Evolutionary conservation across 2,888 invertebrate species (phyloP), one percentile per base, ranked within the genome.

Genomic region (Yponomeuta plumbellus): DNA sequence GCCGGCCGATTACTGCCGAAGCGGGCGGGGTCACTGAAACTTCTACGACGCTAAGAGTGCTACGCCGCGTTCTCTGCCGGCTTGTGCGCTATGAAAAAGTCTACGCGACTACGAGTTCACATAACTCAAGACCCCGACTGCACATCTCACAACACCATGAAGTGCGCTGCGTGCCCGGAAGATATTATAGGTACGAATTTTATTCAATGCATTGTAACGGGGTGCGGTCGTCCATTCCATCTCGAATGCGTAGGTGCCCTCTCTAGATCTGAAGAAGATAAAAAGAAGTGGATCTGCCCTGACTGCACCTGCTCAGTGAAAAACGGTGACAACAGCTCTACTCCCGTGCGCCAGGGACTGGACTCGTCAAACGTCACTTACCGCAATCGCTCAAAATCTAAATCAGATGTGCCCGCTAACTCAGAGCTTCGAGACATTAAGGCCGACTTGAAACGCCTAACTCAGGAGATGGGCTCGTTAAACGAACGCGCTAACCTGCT

Each of bases 251-350:
- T 59, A 22, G 59, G 59, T 20, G 21, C 21, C 2, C n/a, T 13
- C 11, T n/a, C 21, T 8, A 17, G 11, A 59, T 11, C 59, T 11
- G 59, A 59, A 59, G 59, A 13, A 22, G 59, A 59, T 11, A 59
- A 59, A 59, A 21, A 11, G 23, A 59, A 21, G 11, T 59, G 59
- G 59, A 59, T 59, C n/a, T 59, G 59, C 59, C 59, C 59, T 21
- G 59, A 20, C 59, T 59, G 59, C 23, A 59, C 59, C 22, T 59
- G 59, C 59, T 17, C 59, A 20, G 59, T 20, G 10, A 59, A 59
- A 59, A 59, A 59, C 1, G 23, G 59, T 59, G 59, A 23, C 21
- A 59, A 21, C 59, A 59, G 20, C 11, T 59, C 59, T 8, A 59
- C 59, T 2, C 59, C 59, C 11, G n/a, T 20, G 11, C 59, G 59